These are phyloP conservation scores for Meiosimyza decipiens DNA, from an alignment of 2,888 invertebrate species.

Conservation along the genomic window DNA sequence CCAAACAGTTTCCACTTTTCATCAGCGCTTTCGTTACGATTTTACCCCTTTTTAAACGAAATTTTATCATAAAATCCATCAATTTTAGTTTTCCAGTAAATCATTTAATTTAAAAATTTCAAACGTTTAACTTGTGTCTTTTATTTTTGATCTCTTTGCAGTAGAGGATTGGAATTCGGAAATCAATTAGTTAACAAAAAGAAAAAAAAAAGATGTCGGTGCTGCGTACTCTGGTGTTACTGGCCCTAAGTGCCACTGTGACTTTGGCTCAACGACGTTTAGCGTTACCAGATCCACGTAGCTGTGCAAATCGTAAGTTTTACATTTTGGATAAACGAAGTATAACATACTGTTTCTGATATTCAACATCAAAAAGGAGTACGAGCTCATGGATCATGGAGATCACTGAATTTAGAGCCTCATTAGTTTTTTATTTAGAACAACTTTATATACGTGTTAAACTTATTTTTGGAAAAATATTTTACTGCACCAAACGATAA, in stretches of 20 bases:
- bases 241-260: constrained; percentile 74
- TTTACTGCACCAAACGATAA: too few species aligned
- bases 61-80: constrained; percentile 14
- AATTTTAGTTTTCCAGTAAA: constrained; percentile 15
- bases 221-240: constrained; percentile 69
- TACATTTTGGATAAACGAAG: background rate
- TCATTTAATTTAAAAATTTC: constrained; percentile 40
- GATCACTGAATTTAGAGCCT: too few species aligned
- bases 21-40: background rate
- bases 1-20: constrained; percentile 15
- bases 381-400: too few species aligned
- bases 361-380: too few species aligned
- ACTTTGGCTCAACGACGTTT: constrained; percentile 84
- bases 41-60: constrained; percentile 2
- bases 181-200: background rate
- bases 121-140: constrained; percentile 41
- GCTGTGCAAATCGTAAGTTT: constrained; percentile 88
- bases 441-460: too few species aligned
- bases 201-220: constrained; percentile 47
- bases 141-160: constrained; percentile 17
- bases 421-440: too few species aligned
- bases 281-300: constrained; percentile 88
- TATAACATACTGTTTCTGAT: background rate
- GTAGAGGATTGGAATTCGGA: background rate
- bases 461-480: too few species aligned